Conservation (phyloP, 2,888 invertebrate genomes). For the Plagiodera versicolora region DNA sequence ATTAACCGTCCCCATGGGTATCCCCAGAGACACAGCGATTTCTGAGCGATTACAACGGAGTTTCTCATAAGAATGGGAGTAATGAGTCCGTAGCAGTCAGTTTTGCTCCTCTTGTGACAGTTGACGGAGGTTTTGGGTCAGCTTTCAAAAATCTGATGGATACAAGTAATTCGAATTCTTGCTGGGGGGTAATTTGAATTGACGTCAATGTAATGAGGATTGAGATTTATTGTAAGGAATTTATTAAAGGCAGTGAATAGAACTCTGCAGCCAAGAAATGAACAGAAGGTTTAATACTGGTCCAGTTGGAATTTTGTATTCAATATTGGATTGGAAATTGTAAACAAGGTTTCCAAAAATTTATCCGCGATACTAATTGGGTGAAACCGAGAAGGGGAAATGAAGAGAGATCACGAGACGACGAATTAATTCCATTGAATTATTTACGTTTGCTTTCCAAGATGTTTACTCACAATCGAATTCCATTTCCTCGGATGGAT, state of each 20-base stretch:
- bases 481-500: neutral
- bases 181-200: too few species aligned
- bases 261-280: too few species aligned
- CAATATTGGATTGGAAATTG: too few species aligned
- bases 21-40: neutral
- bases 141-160: too few species aligned
- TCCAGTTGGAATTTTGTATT: too few species aligned
- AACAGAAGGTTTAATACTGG: too few species aligned
- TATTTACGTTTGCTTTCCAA: neutral
- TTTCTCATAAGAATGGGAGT: neutral
- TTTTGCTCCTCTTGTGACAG: neutral
- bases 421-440: neutral
- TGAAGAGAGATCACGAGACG: neutral
- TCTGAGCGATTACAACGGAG: neutral
- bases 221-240: too few species aligned
- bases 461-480: neutral
- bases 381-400: neutral
- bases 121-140: neutral
- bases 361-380: neutral
- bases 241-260: too few species aligned
- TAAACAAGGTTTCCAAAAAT: neutral
- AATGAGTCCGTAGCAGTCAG: neutral
- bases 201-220: too few species aligned
- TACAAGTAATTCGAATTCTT: too few species aligned
- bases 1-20: neutral